phyloP scores from a whole-genome alignment of 2,797 vertebrate species.

The Cephalopachus bancanus region DNA sequence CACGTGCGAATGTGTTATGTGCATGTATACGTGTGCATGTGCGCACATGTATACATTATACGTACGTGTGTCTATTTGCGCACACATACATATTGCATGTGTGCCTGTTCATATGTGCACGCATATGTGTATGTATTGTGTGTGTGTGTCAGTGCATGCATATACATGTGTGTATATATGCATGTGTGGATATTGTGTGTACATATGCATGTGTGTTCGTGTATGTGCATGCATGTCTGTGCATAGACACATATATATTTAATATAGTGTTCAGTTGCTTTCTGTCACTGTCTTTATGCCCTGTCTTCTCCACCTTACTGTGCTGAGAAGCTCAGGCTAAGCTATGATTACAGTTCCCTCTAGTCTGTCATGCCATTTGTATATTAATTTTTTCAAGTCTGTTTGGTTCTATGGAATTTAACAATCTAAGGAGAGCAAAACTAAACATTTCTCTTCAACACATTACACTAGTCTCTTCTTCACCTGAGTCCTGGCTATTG shows the following conservation, averaged over 20 bases:
- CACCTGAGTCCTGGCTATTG: background rate
- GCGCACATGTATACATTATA: too few relatives aligned
- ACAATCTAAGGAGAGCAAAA: background rate
- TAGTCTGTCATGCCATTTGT: background rate
- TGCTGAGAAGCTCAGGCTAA: background rate
- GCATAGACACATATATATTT: background rate
- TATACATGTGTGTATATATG: background rate
- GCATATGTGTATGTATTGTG: background rate
- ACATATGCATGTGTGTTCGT: too few relatives aligned
- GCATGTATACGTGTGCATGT: background rate
- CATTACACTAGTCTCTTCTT: background rate
- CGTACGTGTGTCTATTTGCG: background rate
- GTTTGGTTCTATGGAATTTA: background rate
- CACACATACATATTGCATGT: background rate
- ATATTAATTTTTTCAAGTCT: background rate
- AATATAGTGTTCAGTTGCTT: background rate
- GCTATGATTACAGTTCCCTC: accelerated
- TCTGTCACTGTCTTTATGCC: too few relatives aligned
- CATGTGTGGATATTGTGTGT: too few relatives aligned
- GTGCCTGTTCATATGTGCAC: background rate
- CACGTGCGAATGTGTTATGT: background rate
- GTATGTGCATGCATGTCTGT: too few relatives aligned
- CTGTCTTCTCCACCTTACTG: too few relatives aligned
- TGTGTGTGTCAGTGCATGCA: background rate
- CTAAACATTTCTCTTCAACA: background rate